phyloP scores from a whole-genome alignment of 2,888 invertebrate genomes.

The Philereme transversata region DNA sequence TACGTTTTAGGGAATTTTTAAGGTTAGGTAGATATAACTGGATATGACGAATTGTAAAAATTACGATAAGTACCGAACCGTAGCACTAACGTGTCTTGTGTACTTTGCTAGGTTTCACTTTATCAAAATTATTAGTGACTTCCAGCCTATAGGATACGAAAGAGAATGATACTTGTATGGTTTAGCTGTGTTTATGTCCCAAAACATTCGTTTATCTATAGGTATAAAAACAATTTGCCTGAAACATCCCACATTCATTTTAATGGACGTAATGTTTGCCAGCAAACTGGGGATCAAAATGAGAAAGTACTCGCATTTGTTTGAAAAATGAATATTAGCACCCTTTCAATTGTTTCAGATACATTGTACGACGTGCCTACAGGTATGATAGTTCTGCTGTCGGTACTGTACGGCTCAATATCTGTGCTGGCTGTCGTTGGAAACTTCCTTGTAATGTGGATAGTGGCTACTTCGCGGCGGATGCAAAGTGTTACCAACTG shows the following conservation, averaged over 20 bases:
- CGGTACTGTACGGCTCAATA: constrained; percentile 91
- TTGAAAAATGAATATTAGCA: neutral
- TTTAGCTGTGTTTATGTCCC: no score
- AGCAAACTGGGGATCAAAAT: neutral
- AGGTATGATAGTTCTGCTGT: constrained; percentile 88
- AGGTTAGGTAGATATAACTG: no score
- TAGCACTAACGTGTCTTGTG: neutral
- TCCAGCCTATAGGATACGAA: no score
- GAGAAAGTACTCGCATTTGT: neutral
- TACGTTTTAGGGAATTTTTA: neutral
- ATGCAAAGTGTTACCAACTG: constrained; percentile 94
- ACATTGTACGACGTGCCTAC: constrained; percentile 89
- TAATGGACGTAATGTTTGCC: constrained; percentile 16
- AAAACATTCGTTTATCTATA: no score
- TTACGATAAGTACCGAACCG: no score
- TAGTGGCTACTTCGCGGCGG: constrained; percentile 89
- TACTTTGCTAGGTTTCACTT: neutral
- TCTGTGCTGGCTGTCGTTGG: constrained; percentile 92
- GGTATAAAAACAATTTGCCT: neutral
- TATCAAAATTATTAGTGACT: constrained; percentile 4
- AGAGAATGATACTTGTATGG: no score
- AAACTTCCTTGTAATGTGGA: constrained; percentile 93
- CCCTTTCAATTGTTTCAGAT: constrained; percentile 68
- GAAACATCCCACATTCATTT: constrained; percentile 14
- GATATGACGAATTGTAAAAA: no score